A percentile compares a stretch with the other conserved stretches of the same genome.
phyloP scores from a whole-genome alignment of 2,113 vertebrate species.

The Brachyistius frenatus region DNA sequence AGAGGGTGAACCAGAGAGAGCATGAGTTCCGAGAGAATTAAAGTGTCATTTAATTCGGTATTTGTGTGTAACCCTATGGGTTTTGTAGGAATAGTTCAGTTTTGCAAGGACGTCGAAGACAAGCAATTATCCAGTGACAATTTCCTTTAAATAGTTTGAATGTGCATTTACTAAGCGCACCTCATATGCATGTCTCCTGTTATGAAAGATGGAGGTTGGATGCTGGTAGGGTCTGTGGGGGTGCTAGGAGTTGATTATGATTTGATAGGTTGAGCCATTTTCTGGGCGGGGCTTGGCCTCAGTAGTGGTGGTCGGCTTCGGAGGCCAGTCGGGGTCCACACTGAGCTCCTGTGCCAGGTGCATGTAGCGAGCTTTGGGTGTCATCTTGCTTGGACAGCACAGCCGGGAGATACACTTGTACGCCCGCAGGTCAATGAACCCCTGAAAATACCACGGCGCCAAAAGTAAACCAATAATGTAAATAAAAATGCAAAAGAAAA shows the following conservation, averaged over 20 bases:
- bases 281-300: constrained; percentile 90
- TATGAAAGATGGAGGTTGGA: neutral
- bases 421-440: constrained; percentile 80
- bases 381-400: constrained; percentile 82
- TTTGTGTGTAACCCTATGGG: neutral
- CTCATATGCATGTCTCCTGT: constrained; percentile 3
- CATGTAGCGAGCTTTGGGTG: constrained; percentile 95
- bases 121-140: neutral
- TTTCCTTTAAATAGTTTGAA: neutral
- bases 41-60: constrained; percentile 33
- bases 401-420: constrained; percentile 84
- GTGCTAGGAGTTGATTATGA: constrained; percentile 88
- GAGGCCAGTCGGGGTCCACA: constrained; percentile 97
- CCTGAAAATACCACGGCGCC: constrained; percentile 79
- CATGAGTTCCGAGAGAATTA: constrained; percentile 5
- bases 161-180: constrained; percentile 25
- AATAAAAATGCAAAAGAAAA: constrained; percentile 5
- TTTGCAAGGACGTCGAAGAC: constrained; percentile 9
- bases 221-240: neutral
- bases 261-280: constrained; percentile 89
- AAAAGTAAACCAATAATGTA: constrained; percentile 33
- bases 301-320: constrained; percentile 95
- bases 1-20: constrained; percentile 8
- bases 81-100: constrained; percentile 13
- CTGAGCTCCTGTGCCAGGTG: constrained; percentile 95